These are phyloP conservation scores for Poicephalus meyeri DNA, from an alignment of 2,113 vertebrate species.

Conservation along the genomic window DNA sequence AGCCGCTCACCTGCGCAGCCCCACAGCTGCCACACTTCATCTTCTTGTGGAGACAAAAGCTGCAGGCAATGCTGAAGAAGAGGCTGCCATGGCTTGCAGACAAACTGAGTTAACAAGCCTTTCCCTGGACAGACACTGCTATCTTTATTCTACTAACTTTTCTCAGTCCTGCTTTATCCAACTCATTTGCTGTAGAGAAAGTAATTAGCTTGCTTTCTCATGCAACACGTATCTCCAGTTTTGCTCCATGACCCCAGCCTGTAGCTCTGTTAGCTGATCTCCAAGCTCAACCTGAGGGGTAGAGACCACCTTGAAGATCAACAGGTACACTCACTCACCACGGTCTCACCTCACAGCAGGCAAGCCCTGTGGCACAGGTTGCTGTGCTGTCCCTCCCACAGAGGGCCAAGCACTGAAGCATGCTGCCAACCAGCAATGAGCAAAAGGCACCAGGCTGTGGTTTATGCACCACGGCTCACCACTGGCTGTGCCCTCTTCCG, in stretches of 20 bases:
- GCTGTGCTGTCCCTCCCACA: fast-evolving
- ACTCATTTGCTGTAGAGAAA: not conserved
- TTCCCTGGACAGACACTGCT: not conserved
- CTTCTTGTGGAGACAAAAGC: not conserved
- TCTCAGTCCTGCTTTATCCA: not conserved
- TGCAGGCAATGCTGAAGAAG: not conserved
- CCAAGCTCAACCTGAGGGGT: not conserved
- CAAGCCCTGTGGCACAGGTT: not conserved
- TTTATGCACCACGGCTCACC: not conserved
- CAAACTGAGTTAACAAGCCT: not conserved
- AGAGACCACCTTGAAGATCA: not conserved
- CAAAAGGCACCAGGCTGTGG: not conserved
- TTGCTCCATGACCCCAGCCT: not conserved
- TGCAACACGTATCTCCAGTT: not conserved
- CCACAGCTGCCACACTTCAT: not conserved
- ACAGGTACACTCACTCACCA: fast-evolving
- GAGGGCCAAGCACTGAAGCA: not conserved
- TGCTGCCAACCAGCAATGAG: fast-evolving
- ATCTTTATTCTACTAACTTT: not conserved
- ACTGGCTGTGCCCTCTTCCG: not conserved
- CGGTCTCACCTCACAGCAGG: fast-evolving
- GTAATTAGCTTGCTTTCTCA: not conserved
- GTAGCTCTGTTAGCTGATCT: not conserved
- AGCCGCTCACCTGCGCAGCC: not conserved
- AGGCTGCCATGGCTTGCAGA: not conserved